phyloP scores from a whole-genome alignment of 2,113 vertebrate genomes.

The Haemorhous mexicanus region DNA sequence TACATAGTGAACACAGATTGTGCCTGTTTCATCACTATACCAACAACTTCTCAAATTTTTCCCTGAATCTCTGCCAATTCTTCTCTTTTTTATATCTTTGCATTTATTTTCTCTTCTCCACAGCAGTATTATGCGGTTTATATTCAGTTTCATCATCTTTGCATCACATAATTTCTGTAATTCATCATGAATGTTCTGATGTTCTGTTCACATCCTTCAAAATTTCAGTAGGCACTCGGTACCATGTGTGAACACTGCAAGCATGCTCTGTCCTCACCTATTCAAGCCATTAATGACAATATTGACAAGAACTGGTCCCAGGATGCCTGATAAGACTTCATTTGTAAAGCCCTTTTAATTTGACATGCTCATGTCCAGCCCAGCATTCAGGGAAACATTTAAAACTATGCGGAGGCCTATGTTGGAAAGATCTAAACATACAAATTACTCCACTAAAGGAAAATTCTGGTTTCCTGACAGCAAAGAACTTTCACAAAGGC shows the following conservation, averaged over 20 bases:
- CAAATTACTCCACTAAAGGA: neutral
- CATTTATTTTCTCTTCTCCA: neutral
- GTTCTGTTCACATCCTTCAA: neutral
- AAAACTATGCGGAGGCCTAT: neutral
- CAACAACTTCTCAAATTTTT: neutral
- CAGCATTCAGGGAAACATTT: neutral
- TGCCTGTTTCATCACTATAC: neutral
- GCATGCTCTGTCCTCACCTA: neutral
- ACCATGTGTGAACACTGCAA: neutral
- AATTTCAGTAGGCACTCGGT: neutral
- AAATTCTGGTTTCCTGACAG: neutral
- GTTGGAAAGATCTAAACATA: neutral
- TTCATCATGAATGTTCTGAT: neutral
- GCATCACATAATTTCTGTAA: neutral
- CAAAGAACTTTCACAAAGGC: neutral
- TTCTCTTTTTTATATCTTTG: neutral
- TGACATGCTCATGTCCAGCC: neutral
- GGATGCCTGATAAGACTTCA: neutral
- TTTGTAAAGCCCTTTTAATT: neutral
- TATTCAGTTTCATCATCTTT: neutral
- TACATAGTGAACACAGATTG: neutral
- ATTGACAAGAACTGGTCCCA: neutral
- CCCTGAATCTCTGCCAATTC: neutral
- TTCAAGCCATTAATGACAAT: neutral
- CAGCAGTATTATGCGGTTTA: neutral